Percentiles rank a stretch among this genome's conserved stretches.
These are phyloP conservation scores for Chrysomela aeneicollis DNA, from an alignment of 2,888 invertebrate species.

Conservation along the genomic window DNA sequence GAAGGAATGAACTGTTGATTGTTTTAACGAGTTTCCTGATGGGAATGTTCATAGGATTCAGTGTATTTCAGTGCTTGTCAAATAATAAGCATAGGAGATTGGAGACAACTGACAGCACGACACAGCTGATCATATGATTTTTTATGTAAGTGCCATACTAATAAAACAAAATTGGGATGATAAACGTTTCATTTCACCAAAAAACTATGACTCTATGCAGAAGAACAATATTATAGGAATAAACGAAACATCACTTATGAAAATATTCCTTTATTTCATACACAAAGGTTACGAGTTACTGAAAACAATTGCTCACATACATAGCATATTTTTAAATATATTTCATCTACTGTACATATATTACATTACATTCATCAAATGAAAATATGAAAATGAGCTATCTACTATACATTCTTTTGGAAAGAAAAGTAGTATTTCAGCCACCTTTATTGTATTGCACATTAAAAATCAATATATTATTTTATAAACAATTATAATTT, in stretches of 20 bases:
- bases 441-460: background rate
- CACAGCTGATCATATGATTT: background rate
- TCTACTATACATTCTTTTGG: background rate
- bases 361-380: conserved; percentile 1
- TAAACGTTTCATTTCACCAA: too few relatives aligned
- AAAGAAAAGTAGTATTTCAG: background rate
- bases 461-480: background rate
- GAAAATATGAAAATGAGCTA: background rate
- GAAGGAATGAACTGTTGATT: conserved; percentile 25
- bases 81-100: conserved; percentile 31
- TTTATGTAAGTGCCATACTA: background rate
- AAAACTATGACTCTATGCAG: background rate
- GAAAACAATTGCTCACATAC: background rate
- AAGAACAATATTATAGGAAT: background rate
- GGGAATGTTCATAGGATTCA: conserved; percentile 34
- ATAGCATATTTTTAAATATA: background rate
- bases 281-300: background rate
- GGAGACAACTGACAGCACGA: conserved; percentile 26
- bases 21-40: conserved; percentile 28
- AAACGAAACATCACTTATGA: conserved; percentile 1
- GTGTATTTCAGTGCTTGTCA: conserved; percentile 30
- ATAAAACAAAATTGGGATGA: background rate
- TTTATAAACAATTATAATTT: background rate
- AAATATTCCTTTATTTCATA: conserved; percentile 16
- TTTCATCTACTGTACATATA: conserved; percentile 3